Conservation (phyloP, 2,888 invertebrate genomes). For the Limnephilus rhombicus region DNA sequence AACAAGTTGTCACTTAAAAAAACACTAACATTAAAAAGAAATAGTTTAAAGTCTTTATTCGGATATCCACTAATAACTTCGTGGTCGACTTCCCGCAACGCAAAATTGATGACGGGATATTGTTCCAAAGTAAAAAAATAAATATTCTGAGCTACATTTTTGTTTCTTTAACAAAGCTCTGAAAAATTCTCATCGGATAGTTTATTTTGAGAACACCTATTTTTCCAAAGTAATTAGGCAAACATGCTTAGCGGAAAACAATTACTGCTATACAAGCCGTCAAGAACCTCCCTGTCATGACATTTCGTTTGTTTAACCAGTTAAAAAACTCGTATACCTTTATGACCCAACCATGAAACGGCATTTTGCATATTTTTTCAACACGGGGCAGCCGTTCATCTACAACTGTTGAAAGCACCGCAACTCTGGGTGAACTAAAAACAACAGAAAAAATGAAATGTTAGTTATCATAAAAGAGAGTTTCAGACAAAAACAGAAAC, state of each 20-base stretch:
- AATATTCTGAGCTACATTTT: neutral
- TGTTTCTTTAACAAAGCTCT: neutral
- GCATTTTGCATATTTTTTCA: slow-evolving; percentile 1
- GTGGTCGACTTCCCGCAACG: neutral
- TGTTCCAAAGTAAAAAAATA: neutral
- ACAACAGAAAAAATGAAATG: neutral
- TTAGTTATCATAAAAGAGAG: neutral
- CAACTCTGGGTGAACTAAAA: neutral
- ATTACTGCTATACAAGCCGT: neutral
- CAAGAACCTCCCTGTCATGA: neutral
- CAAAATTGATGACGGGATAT: neutral
- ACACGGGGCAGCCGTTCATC: neutral
- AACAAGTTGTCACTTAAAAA: no score
- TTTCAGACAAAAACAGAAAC: neutral
- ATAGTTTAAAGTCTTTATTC: no score
- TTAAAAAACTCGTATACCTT: neutral
- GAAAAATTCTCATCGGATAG: neutral
- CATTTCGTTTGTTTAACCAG: neutral
- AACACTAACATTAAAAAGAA: no score
- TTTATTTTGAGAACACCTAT: neutral
- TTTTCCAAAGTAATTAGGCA: neutral
- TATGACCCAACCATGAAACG: neutral
- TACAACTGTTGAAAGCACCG: neutral
- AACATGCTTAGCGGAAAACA: neutral
- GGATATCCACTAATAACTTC: neutral